phyloP scores from a whole-genome alignment of 2,888 invertebrate species.

The Tetheella fluctuosa region DNA sequence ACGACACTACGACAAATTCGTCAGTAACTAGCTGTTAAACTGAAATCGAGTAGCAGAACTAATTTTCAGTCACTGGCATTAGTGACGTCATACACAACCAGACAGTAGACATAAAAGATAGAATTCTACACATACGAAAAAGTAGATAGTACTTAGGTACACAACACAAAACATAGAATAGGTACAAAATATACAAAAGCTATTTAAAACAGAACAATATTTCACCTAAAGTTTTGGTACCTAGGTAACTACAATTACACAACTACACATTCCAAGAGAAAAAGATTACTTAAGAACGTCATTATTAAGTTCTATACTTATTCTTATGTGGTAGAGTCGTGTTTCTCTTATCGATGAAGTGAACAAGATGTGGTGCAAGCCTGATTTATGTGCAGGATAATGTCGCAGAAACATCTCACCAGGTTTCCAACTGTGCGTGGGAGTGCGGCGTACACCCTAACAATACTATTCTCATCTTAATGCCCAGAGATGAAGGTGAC shows the following conservation, averaged over 20 bases:
- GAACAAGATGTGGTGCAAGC: constrained; percentile 60
- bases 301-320: constrained; percentile 17
- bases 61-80: too few relatives aligned
- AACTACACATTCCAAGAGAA: constrained; percentile 8
- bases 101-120: too few relatives aligned
- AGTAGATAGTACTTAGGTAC: too few relatives aligned
- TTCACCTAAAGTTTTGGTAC: background rate
- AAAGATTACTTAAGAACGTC: constrained; percentile 11
- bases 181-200: too few relatives aligned
- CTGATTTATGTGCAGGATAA: constrained; percentile 64
- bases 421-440: constrained; percentile 39
- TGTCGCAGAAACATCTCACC: constrained; percentile 53
- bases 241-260: constrained; percentile 16
- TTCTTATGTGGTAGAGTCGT: constrained; percentile 38
- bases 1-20: too few relatives aligned
- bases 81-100: too few relatives aligned
- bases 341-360: constrained; percentile 58
- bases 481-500: constrained; percentile 9
- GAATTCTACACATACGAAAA: too few relatives aligned
- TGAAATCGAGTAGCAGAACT: too few relatives aligned
- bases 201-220: too few relatives aligned
- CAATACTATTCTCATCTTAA: constrained; percentile 34
- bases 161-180: too few relatives aligned
- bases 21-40: too few relatives aligned
- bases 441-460: constrained; percentile 35